These are phyloP conservation scores for Drosophila varians DNA, from an alignment of 1,140 invertebrate species.

Conservation along the genomic window DNA sequence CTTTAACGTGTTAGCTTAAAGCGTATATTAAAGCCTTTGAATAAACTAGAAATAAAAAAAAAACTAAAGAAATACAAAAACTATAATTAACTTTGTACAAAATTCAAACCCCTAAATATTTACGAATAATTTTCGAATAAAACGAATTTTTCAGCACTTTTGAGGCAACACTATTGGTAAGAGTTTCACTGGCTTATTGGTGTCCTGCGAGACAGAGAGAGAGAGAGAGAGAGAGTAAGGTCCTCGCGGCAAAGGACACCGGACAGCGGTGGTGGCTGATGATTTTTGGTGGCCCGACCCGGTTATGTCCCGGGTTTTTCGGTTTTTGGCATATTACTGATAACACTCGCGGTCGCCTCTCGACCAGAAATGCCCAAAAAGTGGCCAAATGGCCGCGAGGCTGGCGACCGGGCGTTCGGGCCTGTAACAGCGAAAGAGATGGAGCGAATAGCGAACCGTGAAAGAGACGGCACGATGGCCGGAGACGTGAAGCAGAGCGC, in stretches of 20 bases:
- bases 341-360: slow-evolving; percentile 39
- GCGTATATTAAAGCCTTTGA: too few relatives aligned
- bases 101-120: not conserved
- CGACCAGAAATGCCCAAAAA: slow-evolving; percentile 26
- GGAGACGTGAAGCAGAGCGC: slow-evolving; percentile 36
- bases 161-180: not conserved
- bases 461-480: slow-evolving; percentile 7
- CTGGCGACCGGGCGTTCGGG: not conserved
- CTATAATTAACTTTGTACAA: not conserved
- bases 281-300: slow-evolving; percentile 52
- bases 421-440: slow-evolving; percentile 1
- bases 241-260: slow-evolving; percentile 31
- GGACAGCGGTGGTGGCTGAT: slow-evolving; percentile 11
- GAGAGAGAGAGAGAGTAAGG: not conserved
- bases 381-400: slow-evolving; percentile 15
- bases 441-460: not conserved
- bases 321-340: slow-evolving; percentile 70
- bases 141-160: not conserved
- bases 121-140: too few relatives aligned
- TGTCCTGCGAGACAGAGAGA: not conserved
- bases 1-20: too few relatives aligned
- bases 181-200: not conserved
- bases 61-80: not conserved
- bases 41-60: too few relatives aligned
- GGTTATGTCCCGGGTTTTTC: slow-evolving; percentile 45